Conservation (phyloP, 2,113 vertebrate species). For the Cromileptes altivelis region DNA sequence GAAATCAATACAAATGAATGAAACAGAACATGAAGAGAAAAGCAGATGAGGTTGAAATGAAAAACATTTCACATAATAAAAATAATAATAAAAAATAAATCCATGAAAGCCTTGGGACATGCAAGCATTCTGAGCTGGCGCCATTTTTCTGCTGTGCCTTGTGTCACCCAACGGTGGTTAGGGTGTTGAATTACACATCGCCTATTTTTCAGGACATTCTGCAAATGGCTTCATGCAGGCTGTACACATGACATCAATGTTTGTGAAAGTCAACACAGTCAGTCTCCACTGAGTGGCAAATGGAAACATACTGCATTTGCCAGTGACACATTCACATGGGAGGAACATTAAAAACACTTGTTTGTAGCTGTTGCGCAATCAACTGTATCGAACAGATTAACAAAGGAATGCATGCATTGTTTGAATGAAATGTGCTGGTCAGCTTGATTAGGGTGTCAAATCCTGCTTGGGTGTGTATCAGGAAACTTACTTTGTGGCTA, state of each 20-base stretch:
- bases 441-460: background rate
- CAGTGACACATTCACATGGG: background rate
- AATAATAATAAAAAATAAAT: background rate
- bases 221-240: background rate
- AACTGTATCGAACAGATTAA: background rate
- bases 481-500: background rate
- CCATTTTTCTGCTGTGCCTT: background rate
- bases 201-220: background rate
- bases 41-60: slow-evolving; percentile 45
- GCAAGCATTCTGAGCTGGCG: background rate
- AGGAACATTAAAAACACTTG: background rate
- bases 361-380: no score
- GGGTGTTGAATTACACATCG: background rate
- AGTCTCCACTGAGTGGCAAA: background rate
- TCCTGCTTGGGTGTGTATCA: background rate
- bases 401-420: background rate
- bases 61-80: background rate
- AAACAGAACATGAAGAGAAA: slow-evolving; percentile 32
- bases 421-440: background rate
- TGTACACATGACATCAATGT: slow-evolving; percentile 2
- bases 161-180: background rate
- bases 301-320: background rate
- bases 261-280: background rate
- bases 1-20: slow-evolving; percentile 47
- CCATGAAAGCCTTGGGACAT: background rate